These are phyloP conservation scores for Cheilosia urbana DNA, from an alignment of 2,888 invertebrate genomes.

Conservation along the genomic window DNA sequence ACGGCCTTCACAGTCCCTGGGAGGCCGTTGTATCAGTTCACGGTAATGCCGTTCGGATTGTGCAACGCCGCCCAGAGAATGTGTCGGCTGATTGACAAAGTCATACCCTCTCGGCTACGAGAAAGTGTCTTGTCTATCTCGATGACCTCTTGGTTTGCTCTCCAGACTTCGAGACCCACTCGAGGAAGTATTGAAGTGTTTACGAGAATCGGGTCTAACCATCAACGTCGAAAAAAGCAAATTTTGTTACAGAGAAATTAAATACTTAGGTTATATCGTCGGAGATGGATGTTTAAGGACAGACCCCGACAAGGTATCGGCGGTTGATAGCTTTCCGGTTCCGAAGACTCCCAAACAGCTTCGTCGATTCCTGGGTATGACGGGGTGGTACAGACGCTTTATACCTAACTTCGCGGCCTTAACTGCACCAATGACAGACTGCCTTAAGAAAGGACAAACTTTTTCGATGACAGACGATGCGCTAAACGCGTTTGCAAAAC, in stretches of 20 bases:
- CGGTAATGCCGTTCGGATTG: not conserved
- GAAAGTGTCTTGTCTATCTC: constrained; percentile 23
- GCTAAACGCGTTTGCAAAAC: not conserved
- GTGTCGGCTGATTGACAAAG: constrained; percentile 38
- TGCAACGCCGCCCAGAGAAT: constrained; percentile 30
- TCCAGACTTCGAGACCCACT: not conserved
- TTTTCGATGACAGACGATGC: not conserved
- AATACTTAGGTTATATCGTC: constrained; percentile 11
- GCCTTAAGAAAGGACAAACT: not conserved
- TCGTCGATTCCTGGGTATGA: not conserved
- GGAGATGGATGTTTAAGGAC: constrained; percentile 1
- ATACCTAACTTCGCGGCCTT: not conserved
- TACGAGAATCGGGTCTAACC: not conserved
- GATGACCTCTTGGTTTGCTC: constrained; percentile 14
- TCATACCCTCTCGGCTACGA: constrained; percentile 6
- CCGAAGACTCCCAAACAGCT: not conserved
- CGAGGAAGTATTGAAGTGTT: not conserved
- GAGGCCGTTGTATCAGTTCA: too few relatives aligned
- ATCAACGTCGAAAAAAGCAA: not conserved
- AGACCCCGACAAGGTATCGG: not conserved
- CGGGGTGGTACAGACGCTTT: not conserved
- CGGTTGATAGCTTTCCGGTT: not conserved
- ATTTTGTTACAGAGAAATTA: constrained; percentile 8
- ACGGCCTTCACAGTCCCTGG: too few relatives aligned
- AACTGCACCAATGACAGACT: not conserved